Base-by-base conservation (phyloP, 2,888 invertebrate species). In the Gryllus longicercus region DNA sequence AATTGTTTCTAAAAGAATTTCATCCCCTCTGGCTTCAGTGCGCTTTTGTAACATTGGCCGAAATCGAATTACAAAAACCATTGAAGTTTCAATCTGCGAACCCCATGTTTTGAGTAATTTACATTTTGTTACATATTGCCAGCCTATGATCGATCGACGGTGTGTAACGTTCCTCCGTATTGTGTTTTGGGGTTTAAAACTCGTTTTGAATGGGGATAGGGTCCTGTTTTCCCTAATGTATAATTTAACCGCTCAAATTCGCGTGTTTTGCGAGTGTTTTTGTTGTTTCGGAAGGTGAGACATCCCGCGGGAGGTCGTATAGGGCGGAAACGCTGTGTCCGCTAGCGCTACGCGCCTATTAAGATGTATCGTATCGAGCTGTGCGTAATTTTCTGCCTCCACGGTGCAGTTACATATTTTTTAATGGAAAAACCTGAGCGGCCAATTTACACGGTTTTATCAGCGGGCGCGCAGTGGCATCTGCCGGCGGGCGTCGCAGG, bases 211-310 rank as follows among this genome's bases (percentile, higher is more conserved):
- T 63, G 3, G 63, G 14, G 14, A 14, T 14, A 63, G n/a, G 16
- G 63, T 63, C 11, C 63, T 63, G 63, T 63, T 63, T 63, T 63
- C 63, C 63, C 63, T 63, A 63, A 63, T 63, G 63, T 63, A n/a
- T 63, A 63, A 63, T 63, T 63, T 63, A 38, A 18, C 63, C 63
- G 14, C 63, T 63, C 16, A 63, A 63, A 63, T 63, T 63, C 16
- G 16, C 63, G n/a, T 63, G 38, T 63, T 63, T 63, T 11, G n/a
- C 63, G 38, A 38, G 38, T 38, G 38, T 38, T 38, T 63, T 18
- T 63, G 63, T 18, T 63, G 63, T 63, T 63, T 63, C 38, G 63
- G 63, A 63, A 63, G 63, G 63, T 63, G 16, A n/a, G 63, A n/a
- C n/a, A n/a, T 63, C 63, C n/a, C 63, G 14, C n/a, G 63, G 63